Evolutionary conservation across 2,888 invertebrate species (phyloP).

Genomic region (Dynastes maya): DNA sequence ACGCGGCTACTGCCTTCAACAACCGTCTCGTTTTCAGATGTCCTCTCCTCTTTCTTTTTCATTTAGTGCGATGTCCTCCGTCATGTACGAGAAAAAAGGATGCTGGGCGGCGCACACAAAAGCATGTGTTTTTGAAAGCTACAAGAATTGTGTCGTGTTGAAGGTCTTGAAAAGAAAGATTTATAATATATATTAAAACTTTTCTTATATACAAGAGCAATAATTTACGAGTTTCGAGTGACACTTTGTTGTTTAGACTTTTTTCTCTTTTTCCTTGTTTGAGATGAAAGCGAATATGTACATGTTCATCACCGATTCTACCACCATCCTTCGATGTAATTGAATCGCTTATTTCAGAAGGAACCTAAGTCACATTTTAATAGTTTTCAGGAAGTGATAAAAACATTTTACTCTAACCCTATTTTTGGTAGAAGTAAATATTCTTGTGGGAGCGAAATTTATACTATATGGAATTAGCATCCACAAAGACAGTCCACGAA

Average conservation of each 20-base stretch:
- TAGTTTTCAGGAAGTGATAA: no score
- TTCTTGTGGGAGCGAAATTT: no score
- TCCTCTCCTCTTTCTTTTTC: slow-evolving; percentile 33
- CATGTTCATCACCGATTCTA: no score
- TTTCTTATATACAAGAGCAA: slow-evolving; percentile 47
- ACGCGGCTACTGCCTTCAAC: neutral
- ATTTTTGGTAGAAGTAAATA: no score
- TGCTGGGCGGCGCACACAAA: slow-evolving; percentile 40
- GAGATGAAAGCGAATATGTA: neutral
- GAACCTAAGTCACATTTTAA: no score
- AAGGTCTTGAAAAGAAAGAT: slow-evolving; percentile 45
- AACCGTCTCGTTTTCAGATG: slow-evolving; percentile 19
- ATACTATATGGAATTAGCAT: no score
- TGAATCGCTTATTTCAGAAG: no score
- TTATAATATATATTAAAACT: slow-evolving; percentile 50
- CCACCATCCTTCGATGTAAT: no score
- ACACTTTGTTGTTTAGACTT: slow-evolving; percentile 39
- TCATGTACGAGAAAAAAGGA: slow-evolving; percentile 28
- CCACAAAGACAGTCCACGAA: no score
- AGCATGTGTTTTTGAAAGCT: slow-evolving; percentile 49
- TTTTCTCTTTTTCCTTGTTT: slow-evolving; percentile 1
- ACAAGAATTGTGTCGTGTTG: slow-evolving; percentile 47
- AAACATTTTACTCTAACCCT: no score
- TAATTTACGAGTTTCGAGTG: slow-evolving; percentile 47
- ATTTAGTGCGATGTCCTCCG: slow-evolving; percentile 31